Evolutionary conservation across 2,113 vertebrate species (phyloP).

Genomic region (Callipepla californica): DNA sequence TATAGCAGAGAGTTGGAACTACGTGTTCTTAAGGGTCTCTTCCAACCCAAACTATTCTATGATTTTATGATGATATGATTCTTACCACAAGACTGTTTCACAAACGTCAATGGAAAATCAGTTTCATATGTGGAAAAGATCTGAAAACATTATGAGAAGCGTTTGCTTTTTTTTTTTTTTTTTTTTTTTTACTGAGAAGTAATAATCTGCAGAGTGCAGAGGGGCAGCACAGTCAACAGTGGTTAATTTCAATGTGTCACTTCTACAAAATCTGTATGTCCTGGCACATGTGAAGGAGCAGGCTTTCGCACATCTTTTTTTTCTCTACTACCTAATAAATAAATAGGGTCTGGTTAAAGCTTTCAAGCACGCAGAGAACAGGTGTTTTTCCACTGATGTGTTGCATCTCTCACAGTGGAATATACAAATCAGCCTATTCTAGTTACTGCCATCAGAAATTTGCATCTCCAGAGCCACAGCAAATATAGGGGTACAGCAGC

Average conservation of each 20-base stretch:
- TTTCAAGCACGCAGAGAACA: background rate
- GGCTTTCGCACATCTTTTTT: background rate
- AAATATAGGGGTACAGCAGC: background rate
- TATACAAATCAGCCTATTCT: background rate
- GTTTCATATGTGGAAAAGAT: background rate
- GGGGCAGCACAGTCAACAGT: background rate
- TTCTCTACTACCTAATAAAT: background rate
- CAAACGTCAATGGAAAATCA: background rate
- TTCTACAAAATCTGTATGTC: background rate
- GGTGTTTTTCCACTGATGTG: background rate
- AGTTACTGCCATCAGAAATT: constrained; percentile 8
- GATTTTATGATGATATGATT: no score
- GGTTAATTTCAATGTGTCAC: background rate
- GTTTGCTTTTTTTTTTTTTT: rapidly evolving
- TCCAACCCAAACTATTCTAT: no score
- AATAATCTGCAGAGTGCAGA: background rate
- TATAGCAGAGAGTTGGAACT: no score
- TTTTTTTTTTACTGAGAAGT: background rate
- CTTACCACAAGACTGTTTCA: background rate
- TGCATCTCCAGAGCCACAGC: background rate
- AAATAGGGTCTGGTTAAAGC: background rate
- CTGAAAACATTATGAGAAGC: background rate
- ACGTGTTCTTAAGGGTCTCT: no score
- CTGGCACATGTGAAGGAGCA: background rate
- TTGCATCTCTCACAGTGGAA: background rate